A percentile compares a stretch with the other conserved stretches of the same genome.
Conservation (phyloP, 1,140 invertebrate species). For the Drosophila chauvacae region DNA sequence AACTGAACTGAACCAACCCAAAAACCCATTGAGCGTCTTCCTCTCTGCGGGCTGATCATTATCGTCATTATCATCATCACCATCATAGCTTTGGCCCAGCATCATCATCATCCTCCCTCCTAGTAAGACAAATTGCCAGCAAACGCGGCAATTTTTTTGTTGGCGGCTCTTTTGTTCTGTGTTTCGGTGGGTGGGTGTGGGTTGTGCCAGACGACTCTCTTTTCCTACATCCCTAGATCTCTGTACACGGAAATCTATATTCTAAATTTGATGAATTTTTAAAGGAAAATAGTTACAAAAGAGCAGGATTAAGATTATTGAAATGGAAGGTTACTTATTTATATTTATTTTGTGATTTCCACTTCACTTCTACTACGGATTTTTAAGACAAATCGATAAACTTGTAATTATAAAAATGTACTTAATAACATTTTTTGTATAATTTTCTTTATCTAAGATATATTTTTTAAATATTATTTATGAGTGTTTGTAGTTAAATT, state of each 20-base stretch:
- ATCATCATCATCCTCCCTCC: conserved; percentile 19
- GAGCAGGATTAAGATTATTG: no score
- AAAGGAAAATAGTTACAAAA: not conserved
- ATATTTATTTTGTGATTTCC: no score
- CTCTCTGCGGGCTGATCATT: conserved; percentile 22
- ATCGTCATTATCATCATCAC: conserved; percentile 37
- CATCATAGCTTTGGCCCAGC: conserved; percentile 36
- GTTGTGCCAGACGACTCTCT: conserved; percentile 7
- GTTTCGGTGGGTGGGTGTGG: conserved; percentile 47
- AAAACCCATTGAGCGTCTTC: conserved; percentile 55
- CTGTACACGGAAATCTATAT: not conserved
- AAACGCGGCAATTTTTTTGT: conserved; percentile 45
- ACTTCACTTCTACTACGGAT: no score
- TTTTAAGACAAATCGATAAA: no score
- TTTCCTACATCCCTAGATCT: conserved; percentile 8
- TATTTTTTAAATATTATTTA: no score
- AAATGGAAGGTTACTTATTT: no score
- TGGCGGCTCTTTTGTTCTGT: conserved; percentile 65
- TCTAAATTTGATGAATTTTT: no score
- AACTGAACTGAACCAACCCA: conserved; percentile 42
- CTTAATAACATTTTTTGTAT: no score
- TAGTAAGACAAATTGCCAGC: conserved; percentile 57
- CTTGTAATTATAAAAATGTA: no score
- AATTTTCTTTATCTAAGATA: no score
- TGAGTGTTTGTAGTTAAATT: no score